Evolutionary conservation across 2,888 invertebrate genomes (phyloP).

Genomic region (Eristalis arbustorum): DNA sequence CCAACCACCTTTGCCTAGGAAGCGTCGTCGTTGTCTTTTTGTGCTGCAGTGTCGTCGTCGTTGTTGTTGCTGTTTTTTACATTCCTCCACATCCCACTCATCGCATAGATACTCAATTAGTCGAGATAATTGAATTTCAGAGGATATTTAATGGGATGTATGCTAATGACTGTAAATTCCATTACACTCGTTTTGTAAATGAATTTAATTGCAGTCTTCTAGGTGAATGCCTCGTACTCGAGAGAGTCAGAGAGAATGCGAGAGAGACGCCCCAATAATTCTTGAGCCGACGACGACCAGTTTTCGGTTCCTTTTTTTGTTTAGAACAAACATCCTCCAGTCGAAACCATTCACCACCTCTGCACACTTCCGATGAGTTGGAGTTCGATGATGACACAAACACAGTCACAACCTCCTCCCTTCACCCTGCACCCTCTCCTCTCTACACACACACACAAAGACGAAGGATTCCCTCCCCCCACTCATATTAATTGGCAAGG

Average conservation of each 20-base stretch:
- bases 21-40: neutral
- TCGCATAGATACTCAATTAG: conserved; percentile 70
- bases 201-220: conserved; percentile 61
- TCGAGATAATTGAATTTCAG: conserved; percentile 69
- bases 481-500: conserved; percentile 64
- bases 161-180: conserved; percentile 68
- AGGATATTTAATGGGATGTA: conserved; percentile 69
- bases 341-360: neutral
- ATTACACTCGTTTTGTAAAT: conserved; percentile 64
- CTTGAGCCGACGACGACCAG: too few species aligned
- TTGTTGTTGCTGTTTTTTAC: neutral
- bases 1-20: neutral
- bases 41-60: neutral
- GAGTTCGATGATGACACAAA: neutral
- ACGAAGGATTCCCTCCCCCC: too few species aligned
- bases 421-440: neutral
- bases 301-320: neutral
- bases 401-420: neutral
- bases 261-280: neutral
- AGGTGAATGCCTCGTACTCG: neutral
- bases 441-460: neutral
- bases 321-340: neutral
- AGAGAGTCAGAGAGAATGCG: too few species aligned
- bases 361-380: neutral
- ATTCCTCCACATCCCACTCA: neutral